phyloP scores from a whole-genome alignment of 2,113 vertebrate species.

The Rhizomys pruinosus region DNA sequence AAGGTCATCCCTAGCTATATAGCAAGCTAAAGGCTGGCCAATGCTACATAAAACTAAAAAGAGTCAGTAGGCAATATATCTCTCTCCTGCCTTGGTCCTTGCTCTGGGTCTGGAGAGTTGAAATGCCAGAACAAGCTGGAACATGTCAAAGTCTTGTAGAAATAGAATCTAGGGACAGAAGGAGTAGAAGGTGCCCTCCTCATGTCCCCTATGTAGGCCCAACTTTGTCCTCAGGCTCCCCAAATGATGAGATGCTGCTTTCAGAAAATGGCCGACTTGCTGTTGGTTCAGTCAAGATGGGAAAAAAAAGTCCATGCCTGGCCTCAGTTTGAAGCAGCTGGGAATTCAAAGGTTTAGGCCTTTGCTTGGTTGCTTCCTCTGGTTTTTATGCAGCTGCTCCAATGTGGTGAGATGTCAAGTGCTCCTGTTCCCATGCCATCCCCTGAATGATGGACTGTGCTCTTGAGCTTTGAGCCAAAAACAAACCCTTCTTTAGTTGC shows the following conservation, averaged over 20 bases:
- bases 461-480: neutral
- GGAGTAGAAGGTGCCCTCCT: neutral
- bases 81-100: no score
- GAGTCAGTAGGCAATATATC: neutral
- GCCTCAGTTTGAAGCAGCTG: neutral
- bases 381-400: neutral
- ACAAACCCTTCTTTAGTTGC: neutral
- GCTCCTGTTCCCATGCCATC: neutral
- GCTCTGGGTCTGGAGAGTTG: neutral
- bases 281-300: neutral
- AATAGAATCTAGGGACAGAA: neutral
- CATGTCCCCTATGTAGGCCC: neutral
- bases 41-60: neutral
- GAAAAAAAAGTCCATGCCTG: neutral
- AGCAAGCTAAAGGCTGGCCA: neutral
- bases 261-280: neutral
- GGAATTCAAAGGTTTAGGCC: neutral
- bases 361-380: neutral
- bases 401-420: neutral
- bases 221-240: neutral
- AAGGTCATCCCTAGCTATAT: neutral
- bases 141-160: no score
- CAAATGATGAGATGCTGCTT: neutral
- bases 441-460: neutral
- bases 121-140: neutral